These are phyloP conservation scores for Picathartes gymnocephalus DNA, from an alignment of 2,113 vertebrate genomes.

Conservation along the genomic window DNA sequence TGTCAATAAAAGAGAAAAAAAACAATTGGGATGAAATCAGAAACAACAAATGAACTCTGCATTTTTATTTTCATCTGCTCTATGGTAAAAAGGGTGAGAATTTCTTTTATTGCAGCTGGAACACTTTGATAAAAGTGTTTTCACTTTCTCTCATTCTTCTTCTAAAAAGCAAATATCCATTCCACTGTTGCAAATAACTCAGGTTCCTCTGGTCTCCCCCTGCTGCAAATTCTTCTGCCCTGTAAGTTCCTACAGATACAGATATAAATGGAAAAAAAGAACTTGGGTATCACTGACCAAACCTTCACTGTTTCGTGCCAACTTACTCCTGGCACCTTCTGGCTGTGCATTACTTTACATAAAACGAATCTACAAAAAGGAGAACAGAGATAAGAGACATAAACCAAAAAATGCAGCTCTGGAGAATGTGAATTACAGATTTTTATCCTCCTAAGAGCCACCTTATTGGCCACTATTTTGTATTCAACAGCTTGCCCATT, in stretches of 20 bases:
- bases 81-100: not conserved
- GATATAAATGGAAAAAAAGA: not conserved
- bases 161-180: not conserved
- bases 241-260: not conserved
- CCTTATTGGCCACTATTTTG: not conserved
- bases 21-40: not conserved
- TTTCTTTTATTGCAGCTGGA: not conserved
- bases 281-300: not conserved
- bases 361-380: not conserved
- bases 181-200: not conserved
- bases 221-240: not conserved
- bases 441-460: not conserved
- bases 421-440: not conserved
- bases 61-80: not conserved
- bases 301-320: not conserved
- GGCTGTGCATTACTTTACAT: not conserved
- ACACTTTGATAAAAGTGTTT: not conserved
- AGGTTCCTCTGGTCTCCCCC: not conserved
- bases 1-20: conserved; percentile 17
- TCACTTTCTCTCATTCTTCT: not conserved
- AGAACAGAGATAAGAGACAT: not conserved
- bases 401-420: not conserved
- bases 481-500: not conserved
- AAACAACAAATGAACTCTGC: not conserved
- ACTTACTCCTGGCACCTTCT: not conserved